Conservation (phyloP, 2,113 vertebrate genomes). For the Oenanthe oenanthe region DNA sequence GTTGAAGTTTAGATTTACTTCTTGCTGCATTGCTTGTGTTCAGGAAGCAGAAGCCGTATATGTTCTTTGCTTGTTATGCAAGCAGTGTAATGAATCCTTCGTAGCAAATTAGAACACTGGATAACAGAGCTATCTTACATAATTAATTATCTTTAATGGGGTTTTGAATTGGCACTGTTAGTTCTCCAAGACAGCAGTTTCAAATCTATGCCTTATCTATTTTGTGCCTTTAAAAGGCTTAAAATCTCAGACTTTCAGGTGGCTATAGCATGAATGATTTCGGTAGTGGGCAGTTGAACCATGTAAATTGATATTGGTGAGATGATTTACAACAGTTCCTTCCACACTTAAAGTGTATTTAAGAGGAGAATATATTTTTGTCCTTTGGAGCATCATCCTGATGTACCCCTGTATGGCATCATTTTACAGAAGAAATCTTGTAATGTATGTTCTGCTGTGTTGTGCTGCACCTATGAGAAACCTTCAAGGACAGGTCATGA, state of each 20-base stretch:
- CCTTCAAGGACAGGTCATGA: neutral
- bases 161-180: neutral
- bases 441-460: neutral
- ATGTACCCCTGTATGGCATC: neutral
- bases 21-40: neutral
- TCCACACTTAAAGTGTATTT: neutral
- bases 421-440: neutral
- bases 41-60: fast-evolving
- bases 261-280: neutral
- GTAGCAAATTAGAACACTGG: neutral
- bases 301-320: neutral
- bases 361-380: neutral
- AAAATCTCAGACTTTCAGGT: neutral
- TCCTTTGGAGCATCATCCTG: neutral
- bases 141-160: neutral
- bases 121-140: neutral
- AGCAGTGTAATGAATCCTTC: neutral
- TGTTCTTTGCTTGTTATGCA: neutral
- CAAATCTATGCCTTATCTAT: neutral
- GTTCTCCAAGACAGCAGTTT: neutral
- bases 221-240: neutral
- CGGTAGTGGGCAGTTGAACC: neutral
- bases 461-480: neutral
- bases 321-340: neutral
- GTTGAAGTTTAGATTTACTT: neutral